phyloP scores from a whole-genome alignment of 2,113 vertebrate species.

The Macrotis lagotis region DNA sequence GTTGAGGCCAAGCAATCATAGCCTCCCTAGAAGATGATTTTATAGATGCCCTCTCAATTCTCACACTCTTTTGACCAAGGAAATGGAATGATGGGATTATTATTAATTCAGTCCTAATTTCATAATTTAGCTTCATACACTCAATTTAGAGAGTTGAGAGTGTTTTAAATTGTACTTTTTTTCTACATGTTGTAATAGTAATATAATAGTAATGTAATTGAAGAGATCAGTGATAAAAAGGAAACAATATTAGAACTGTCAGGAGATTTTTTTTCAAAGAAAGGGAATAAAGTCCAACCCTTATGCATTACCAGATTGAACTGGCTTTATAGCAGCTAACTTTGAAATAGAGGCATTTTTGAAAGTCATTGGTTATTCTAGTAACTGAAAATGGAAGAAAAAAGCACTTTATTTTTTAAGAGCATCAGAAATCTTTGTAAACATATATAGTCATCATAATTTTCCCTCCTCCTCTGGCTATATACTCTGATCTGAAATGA shows the following conservation, averaged over 20 bases:
- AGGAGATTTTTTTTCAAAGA: conserved; percentile 50
- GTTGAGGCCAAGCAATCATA: not conserved
- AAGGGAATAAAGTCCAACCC: not conserved
- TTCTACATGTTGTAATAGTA: conserved; percentile 59
- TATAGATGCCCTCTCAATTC: not conserved
- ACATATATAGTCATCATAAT: not conserved
- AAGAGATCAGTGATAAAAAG: conserved; percentile 39
- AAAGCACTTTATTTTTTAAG: not conserved
- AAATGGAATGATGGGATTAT: conserved; percentile 35
- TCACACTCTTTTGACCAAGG: conserved; percentile 21
- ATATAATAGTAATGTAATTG: too few relatives aligned
- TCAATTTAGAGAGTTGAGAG: conserved; percentile 38
- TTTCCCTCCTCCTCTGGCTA: not conserved
- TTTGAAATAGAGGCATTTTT: conserved; percentile 46
- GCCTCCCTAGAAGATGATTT: not conserved
- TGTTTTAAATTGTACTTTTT: conserved; percentile 41
- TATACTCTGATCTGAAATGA: not conserved
- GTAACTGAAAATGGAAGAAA: not conserved
- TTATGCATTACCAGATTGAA: conserved; percentile 16
- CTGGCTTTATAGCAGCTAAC: conserved; percentile 19
- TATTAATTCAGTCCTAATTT: conserved; percentile 44
- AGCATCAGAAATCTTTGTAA: not conserved
- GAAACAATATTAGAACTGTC: conserved; percentile 48
- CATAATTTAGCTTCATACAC: conserved; percentile 61
- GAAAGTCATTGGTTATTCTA: conserved; percentile 20